Evolutionary conservation across 2,888 invertebrate genomes (phyloP).

Genomic region (Frankliniella intonsa): DNA sequence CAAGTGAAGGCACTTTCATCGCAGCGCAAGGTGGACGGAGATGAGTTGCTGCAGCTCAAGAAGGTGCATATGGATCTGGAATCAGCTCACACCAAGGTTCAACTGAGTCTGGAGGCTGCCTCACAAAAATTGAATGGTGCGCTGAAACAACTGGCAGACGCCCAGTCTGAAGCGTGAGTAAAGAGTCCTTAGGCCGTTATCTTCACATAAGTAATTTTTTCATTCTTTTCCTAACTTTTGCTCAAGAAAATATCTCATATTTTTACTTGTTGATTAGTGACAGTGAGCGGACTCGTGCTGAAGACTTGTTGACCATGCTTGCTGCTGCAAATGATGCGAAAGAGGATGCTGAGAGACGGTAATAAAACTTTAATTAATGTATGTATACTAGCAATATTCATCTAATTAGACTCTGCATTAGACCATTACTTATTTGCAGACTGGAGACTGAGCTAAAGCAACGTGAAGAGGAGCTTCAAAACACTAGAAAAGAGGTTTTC

Average conservation of each 20-base stretch:
- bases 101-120: neutral
- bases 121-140: neutral
- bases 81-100: neutral
- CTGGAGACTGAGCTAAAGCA: neutral
- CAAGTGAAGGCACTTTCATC: neutral
- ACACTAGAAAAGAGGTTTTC: neutral
- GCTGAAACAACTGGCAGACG: slow-evolving; percentile 25
- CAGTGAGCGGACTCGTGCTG: neutral
- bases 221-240: neutral
- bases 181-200: neutral
- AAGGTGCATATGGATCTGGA: neutral
- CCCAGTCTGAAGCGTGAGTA: slow-evolving; percentile 11
- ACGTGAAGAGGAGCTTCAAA: neutral
- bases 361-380: neutral
- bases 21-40: neutral
- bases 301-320: neutral
- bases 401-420: too few relatives aligned
- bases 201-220: neutral
- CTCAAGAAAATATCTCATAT: neutral
- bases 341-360: neutral
- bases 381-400: too few relatives aligned
- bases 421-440: neutral
- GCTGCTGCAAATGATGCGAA: neutral
- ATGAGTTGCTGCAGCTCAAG: neutral
- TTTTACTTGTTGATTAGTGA: neutral